phyloP scores from a whole-genome alignment of 2,797 vertebrate species.

The Aratinga solstitialis region DNA sequence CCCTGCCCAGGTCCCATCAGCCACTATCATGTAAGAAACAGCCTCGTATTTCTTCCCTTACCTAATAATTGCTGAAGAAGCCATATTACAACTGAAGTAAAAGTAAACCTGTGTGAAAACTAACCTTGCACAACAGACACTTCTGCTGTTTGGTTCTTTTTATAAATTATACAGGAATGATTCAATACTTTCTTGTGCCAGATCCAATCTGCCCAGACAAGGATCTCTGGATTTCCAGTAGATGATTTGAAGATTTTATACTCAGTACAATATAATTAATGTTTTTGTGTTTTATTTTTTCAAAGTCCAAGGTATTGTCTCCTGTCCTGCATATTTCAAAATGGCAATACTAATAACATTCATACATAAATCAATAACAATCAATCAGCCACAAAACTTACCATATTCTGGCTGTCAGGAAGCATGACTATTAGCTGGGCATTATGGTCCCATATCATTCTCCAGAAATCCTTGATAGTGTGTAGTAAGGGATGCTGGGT shows the following conservation, averaged over 20 bases:
- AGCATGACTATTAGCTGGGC: slow-evolving; percentile 89
- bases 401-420: slow-evolving; percentile 85
- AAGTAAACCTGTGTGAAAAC: neutral
- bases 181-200: neutral
- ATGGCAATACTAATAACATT: neutral
- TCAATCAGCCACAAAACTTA: slow-evolving; percentile 45
- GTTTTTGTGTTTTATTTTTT: accelerated
- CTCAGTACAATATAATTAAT: neutral
- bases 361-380: neutral
- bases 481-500: slow-evolving; percentile 91
- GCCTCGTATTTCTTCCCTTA: neutral
- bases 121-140: neutral
- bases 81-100: neutral
- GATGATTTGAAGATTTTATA: neutral
- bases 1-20: neutral
- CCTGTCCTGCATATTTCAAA: neutral
- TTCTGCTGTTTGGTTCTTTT: neutral
- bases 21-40: accelerated
- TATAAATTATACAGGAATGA: neutral
- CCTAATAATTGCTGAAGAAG: neutral
- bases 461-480: slow-evolving; percentile 95
- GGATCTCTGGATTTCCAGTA: neutral
- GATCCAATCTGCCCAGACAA: neutral
- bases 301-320: neutral
- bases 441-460: slow-evolving; percentile 97